These are phyloP conservation scores for Pristionchus maxplancki DNA, from an alignment of 2,888 invertebrate species.

Conservation along the genomic window DNA sequence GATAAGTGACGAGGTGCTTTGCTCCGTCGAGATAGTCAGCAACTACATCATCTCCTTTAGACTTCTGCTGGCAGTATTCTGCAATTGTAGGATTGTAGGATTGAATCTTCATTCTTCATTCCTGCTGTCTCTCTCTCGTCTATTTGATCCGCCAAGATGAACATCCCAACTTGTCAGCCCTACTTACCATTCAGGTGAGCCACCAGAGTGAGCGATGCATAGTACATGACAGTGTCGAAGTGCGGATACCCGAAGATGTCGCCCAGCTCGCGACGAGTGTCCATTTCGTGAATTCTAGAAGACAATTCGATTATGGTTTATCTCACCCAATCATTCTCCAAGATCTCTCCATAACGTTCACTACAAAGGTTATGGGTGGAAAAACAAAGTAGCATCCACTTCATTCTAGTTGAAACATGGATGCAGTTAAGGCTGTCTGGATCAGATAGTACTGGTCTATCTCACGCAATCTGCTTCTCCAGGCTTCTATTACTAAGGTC, in stretches of 20 bases:
- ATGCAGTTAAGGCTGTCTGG: too few species aligned
- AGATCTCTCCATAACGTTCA: too few species aligned
- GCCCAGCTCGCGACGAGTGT: neutral
- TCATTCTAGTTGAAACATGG: too few species aligned
- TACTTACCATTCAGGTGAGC: neutral
- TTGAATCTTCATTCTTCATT: neutral
- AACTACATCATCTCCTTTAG: neutral
- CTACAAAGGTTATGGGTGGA: too few species aligned
- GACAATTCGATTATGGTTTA: neutral
- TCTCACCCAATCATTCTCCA: too few species aligned
- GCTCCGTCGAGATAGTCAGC: neutral
- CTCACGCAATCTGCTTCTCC: neutral
- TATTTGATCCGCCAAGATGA: too few species aligned
- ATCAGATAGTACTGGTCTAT: neutral
- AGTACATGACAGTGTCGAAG: neutral
- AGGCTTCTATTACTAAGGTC: too few species aligned
- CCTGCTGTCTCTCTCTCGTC: neutral
- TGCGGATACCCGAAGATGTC: neutral
- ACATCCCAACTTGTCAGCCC: too few species aligned
- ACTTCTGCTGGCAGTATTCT: neutral
- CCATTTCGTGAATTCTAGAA: neutral
- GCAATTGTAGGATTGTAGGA: neutral
- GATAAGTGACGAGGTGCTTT: neutral
- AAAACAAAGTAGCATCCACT: too few species aligned
- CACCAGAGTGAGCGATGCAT: neutral